Conservation (phyloP, 2,113 vertebrate genomes). For the crab-eating macaque (Macaca fascicularis) region T2T-MFA8v1.1 NC_088385.1:133104501-133105000, state of each 20-base stretch:
- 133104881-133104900: background rate
- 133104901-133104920: background rate
- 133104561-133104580: background rate
- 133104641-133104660: background rate
- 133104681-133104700: background rate
- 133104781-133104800: background rate
- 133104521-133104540: accelerated
- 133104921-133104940: background rate
- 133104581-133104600: background rate
- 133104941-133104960: background rate
- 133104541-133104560: accelerated
- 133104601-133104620: background rate
- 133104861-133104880: background rate
- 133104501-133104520: background rate
- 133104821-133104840: background rate
- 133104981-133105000: background rate
- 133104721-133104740: background rate
- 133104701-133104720: background rate
- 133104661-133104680: background rate
- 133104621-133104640: background rate
- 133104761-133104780: background rate
- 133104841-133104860: background rate
- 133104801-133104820: background rate
- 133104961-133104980: background rate
- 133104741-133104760: background rate